Evolutionary conservation across 2,113 vertebrate species (phyloP).

Genomic region (Hypomesus transpacificus): DNA sequence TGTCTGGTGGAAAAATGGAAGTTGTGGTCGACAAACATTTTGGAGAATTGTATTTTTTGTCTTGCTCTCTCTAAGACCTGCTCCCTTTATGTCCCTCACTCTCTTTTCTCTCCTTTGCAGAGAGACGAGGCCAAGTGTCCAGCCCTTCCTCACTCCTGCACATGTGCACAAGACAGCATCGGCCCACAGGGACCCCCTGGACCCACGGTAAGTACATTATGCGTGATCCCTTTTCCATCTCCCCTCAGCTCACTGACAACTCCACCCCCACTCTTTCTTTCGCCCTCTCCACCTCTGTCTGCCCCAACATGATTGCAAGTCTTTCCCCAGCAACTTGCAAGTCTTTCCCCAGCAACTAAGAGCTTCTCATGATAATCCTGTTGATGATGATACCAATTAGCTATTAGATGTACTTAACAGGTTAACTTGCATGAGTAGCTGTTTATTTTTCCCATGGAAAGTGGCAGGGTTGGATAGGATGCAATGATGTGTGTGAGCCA

Average conservation of each 20-base stretch:
- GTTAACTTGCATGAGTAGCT: conserved; percentile 24
- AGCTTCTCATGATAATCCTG: conserved; percentile 22
- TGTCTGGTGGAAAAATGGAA: conserved; percentile 3
- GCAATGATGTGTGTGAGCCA: conserved; percentile 37
- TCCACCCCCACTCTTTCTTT: background rate
- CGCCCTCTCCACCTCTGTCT: background rate
- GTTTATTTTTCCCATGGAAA: conserved; percentile 46
- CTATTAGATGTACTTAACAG: conserved; percentile 12
- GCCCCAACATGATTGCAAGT: conserved; percentile 19
- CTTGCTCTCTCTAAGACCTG: conserved; percentile 14
- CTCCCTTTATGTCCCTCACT: conserved; percentile 9
- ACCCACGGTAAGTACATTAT: conserved; percentile 81
- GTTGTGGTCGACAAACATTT: background rate
- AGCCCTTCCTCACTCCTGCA: conserved; percentile 92
- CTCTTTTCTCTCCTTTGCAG: conserved; percentile 65
- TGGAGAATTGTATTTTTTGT: background rate
- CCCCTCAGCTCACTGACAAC: conserved; percentile 5
- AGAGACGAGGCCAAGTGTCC: conserved; percentile 97
- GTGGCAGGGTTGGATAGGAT: conserved; percentile 36
- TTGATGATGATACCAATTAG: conserved; percentile 37
- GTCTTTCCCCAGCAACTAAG: conserved; percentile 22
- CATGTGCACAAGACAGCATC: conserved; percentile 92
- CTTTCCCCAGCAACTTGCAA: conserved; percentile 26
- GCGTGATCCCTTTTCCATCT: conserved; percentile 19
- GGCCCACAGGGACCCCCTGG: conserved; percentile 92